These are phyloP conservation scores for Pyrocephalus nanus DNA, from an alignment of 2,797 vertebrate species.

Conservation along the genomic window DNA sequence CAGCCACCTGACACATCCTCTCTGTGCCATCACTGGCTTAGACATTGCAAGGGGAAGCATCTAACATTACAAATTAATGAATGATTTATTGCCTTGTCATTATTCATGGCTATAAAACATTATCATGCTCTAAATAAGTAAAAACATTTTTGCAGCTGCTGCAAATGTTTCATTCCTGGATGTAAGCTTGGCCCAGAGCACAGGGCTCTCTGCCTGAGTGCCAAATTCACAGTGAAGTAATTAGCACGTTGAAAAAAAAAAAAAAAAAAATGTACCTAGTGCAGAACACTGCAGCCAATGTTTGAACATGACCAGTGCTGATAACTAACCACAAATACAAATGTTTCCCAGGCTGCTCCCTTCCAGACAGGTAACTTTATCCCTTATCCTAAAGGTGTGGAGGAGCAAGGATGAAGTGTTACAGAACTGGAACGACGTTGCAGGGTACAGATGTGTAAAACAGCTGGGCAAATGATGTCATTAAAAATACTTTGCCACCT, in stretches of 20 bases:
- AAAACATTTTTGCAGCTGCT: slow-evolving; percentile 77
- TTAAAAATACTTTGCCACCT: slow-evolving; percentile 82
- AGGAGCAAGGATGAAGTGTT: slow-evolving; percentile 76
- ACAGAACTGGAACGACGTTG: slow-evolving; percentile 61
- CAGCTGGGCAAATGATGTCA: slow-evolving; percentile 93
- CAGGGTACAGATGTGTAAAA: slow-evolving; percentile 77
- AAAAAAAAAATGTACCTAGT: neutral
- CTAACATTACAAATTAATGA: slow-evolving; percentile 12
- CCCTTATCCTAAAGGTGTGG: slow-evolving; percentile 41
- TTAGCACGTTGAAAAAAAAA: slow-evolving; percentile 14
- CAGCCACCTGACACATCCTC: neutral
- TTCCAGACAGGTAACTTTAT: slow-evolving; percentile 30
- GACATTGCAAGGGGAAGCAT: neutral
- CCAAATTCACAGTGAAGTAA: slow-evolving; percentile 67
- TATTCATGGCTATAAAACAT: slow-evolving; percentile 71
- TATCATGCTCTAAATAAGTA: slow-evolving; percentile 72
- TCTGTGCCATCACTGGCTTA: neutral
- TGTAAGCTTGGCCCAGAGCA: slow-evolving; percentile 49
- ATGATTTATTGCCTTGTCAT: slow-evolving; percentile 65
- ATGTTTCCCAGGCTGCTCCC: neutral
- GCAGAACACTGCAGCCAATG: neutral
- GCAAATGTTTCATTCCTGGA: slow-evolving; percentile 44
- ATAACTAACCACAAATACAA: slow-evolving; percentile 25
- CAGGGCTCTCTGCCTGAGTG: neutral
- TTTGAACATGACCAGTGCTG: neutral